A percentile compares a stretch with the other conserved stretches of the same genome.
phyloP scores from a whole-genome alignment of 2,113 vertebrate species.

The Garra rufa region DNA sequence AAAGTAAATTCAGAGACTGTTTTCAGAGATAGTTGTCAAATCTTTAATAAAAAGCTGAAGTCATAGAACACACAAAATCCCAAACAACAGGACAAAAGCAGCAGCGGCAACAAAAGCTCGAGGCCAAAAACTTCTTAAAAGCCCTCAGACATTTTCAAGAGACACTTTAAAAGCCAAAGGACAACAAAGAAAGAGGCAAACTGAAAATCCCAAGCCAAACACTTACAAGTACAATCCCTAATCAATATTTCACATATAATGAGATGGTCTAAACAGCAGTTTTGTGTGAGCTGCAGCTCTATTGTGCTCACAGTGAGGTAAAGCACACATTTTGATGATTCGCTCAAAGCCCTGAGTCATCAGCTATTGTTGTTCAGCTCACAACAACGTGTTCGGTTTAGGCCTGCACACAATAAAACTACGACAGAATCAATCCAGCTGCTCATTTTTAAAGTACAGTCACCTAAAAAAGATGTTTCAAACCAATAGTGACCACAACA shows the following conservation, averaged over 20 bases:
- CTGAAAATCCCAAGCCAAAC: not conserved
- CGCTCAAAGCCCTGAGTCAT: constrained; percentile 41
- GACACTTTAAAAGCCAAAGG: not conserved
- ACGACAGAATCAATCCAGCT: not conserved
- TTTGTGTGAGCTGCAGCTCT: not conserved
- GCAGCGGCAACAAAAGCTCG: not conserved
- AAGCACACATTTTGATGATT: constrained; percentile 31
- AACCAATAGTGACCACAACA: not conserved
- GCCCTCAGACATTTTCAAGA: not conserved
- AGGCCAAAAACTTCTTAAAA: not conserved
- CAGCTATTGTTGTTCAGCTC: constrained; percentile 28
- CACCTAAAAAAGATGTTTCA: not conserved
- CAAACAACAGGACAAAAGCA: not conserved
- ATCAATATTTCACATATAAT: not conserved
- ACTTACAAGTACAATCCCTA: not conserved
- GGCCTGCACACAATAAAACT: not conserved
- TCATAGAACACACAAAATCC: not conserved
- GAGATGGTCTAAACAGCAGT: not conserved
- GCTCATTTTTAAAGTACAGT: not conserved
- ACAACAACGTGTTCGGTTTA: not conserved
- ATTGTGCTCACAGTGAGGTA: constrained; percentile 34
- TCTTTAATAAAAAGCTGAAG: not conserved
- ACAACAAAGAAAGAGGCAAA: not conserved
- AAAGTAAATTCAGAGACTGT: not conserved
- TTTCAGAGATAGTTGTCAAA: not conserved